Evolutionary conservation across 2,888 invertebrate species (phyloP), one percentile per base, ranked within the genome.

Genomic region (Stegophylla sp.): DNA sequence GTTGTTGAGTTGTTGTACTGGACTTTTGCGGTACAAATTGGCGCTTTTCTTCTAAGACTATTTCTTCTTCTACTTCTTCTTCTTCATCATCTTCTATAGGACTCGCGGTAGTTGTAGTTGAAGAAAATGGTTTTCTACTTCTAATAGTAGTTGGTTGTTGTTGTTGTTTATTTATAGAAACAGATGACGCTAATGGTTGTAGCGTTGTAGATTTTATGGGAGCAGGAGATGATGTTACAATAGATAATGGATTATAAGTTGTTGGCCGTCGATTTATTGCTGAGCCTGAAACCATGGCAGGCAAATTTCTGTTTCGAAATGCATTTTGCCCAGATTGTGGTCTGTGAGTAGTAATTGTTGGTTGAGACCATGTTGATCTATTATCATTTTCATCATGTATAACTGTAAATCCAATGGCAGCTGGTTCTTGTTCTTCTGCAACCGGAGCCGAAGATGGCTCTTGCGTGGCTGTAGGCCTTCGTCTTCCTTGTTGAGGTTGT

Each of bases 271-370:
- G 75, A 53, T 76, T 76, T 43, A 63, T 45, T 13, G n/a, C n/a
- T 5, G 74, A 20, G 15, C 63, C 48, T 15, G 74, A n/a, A 74
- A 63, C 34, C 10, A 20, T 26, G 7, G 51, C 13, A 15, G 66
- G 66, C 26, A 41, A 1, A 7, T 64, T 76, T 76, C 64, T 41
- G 26, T 64, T 76, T 53, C 75, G 53, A 51, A 75, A 64, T 34
- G 51, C 20, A 48, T 20, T 4, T 64, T 17, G 74, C 0, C 63
- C 74, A 9, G 63, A 3, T 23, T 64, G 75, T 66, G 75, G 75
- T 26, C 75, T 76, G 13, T 76, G 75, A 1, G 75, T 76, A 9
- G 75, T 76, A 15, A 76, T 66, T 23, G n/a, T 66, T 66, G 75
- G 75, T n/a, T 74, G 74, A 41, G 74, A 48, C 74, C 74, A 74